Percentiles rank a stretch among this genome's conserved stretches.
These are phyloP conservation scores for Pteropus rufus DNA, from an alignment of 2,797 vertebrate species.

Conservation along the genomic window DNA sequence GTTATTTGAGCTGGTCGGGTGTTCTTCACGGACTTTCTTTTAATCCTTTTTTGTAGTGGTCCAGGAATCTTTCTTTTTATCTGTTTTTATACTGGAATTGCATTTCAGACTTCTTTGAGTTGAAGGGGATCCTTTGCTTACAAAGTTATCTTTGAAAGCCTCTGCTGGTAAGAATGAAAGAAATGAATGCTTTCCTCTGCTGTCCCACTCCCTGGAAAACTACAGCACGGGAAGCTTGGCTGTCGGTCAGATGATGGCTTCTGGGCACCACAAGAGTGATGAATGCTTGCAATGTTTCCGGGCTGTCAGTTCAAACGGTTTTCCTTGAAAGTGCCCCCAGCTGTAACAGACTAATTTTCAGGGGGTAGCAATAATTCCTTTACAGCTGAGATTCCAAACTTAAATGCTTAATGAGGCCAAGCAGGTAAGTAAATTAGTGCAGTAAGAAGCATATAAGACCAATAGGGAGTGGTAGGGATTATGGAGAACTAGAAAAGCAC, in stretches of 20 bases:
- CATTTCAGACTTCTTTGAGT: not conserved
- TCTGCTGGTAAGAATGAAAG: not conserved
- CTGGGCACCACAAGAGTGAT: not conserved
- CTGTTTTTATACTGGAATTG: not conserved
- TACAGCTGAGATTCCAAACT: not conserved
- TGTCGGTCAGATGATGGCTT: not conserved
- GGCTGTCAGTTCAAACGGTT: not conserved
- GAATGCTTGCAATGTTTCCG: not conserved
- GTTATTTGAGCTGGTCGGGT: too few species aligned
- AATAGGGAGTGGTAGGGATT: not conserved
- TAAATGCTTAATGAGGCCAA: not conserved
- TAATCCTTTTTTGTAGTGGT: not conserved
- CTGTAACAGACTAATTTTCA: not conserved
- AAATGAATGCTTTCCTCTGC: not conserved
- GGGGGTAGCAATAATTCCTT: not conserved
- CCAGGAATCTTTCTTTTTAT: not conserved
- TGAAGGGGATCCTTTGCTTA: not conserved
- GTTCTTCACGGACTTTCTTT: not conserved
- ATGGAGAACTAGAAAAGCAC: not conserved
- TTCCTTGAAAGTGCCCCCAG: not conserved
- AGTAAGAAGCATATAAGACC: not conserved
- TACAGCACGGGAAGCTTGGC: not conserved
- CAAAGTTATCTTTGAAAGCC: not conserved
- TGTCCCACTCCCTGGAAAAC: not conserved
- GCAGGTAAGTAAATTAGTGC: not conserved